Base-by-base conservation (phyloP, 1,140 invertebrate species). In the Drosophila pallidifrons region DNA sequence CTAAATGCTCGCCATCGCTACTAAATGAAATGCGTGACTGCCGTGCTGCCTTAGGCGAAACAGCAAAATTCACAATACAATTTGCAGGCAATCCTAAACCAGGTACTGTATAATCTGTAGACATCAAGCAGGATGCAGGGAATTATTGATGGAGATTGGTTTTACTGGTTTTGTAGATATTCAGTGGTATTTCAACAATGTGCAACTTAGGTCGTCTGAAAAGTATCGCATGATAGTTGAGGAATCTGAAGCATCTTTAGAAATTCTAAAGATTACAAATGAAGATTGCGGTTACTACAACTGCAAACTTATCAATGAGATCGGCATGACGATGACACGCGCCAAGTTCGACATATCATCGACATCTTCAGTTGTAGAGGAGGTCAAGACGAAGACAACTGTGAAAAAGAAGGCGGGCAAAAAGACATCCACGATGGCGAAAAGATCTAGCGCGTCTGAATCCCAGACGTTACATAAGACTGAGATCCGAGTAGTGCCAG, bases 181-280 rank as follows among this genome's bases (percentile, higher is more conserved):
- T 73, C 95, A 96, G 79, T 99, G 98, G 98, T 98, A 97, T 93
- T 96, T 96, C 91, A 95, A 98, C 91, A 96, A 97, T 81, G 96
- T 96, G 92, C 93, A 97, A 68, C 93, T 98, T 66, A 94, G 95
- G 85, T 96, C 95, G 69, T 95, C 95, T 25, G 95, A 96, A 66
- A 95, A 96, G 91, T 94, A 98, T 77, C 94, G 94, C 81, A 95
- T 97, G 81, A 16, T 87, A 51, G 93, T 94, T 10, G 94, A 96
- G 91, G 95, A 97, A 64, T 95, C 96, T 59, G 96, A 94, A 86
- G 96, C 97, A 1, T 94, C 94, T 13, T 95, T 97, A 64, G 95
- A 94, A 13, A 96, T 98, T 69, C 93, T 94, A 46, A 94, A 95
- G 86, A 95, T 94, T 0, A 95, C 93, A 2, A 94, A 95, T 75